phyloP scores from a whole-genome alignment of 2,113 vertebrate genomes.

The Malurus cyaneus region DNA sequence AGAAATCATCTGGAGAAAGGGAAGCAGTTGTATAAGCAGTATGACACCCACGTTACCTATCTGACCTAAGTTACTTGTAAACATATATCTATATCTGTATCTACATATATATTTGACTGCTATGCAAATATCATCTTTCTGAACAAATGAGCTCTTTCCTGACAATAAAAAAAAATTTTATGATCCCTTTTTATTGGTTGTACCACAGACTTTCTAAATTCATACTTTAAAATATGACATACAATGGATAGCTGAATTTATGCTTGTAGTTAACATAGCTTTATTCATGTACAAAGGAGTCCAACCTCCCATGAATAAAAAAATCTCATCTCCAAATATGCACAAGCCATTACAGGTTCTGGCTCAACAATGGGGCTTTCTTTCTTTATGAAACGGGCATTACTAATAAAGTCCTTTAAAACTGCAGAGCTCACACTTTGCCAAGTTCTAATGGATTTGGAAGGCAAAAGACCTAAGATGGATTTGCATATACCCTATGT shows the following conservation, averaged over 20 bases:
- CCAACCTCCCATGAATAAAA: background rate
- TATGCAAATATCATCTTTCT: background rate
- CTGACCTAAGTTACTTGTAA: background rate
- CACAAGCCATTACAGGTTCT: background rate
- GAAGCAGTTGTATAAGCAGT: background rate
- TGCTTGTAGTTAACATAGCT: background rate
- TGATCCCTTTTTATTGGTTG: background rate
- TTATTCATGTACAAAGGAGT: background rate
- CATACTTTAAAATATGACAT: background rate
- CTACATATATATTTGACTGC: background rate
- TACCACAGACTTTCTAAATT: background rate
- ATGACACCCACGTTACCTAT: background rate
- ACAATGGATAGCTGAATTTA: background rate
- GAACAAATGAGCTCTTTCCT: background rate
- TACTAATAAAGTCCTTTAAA: slow-evolving; percentile 36
- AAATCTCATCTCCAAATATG: background rate
- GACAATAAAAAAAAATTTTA: background rate
- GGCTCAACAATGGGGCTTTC: background rate
- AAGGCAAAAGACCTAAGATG: background rate
- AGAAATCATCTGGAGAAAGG: background rate
- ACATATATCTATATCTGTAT: background rate
- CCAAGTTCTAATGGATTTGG: slow-evolving; percentile 1
- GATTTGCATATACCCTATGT: background rate
- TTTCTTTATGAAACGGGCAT: background rate
- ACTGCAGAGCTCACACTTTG: background rate